Percentiles rank a stretch among this genome's conserved stretches.
These are phyloP conservation scores for Pipa parva DNA, from an alignment of 2,113 vertebrate species.

Conservation along the genomic window DNA sequence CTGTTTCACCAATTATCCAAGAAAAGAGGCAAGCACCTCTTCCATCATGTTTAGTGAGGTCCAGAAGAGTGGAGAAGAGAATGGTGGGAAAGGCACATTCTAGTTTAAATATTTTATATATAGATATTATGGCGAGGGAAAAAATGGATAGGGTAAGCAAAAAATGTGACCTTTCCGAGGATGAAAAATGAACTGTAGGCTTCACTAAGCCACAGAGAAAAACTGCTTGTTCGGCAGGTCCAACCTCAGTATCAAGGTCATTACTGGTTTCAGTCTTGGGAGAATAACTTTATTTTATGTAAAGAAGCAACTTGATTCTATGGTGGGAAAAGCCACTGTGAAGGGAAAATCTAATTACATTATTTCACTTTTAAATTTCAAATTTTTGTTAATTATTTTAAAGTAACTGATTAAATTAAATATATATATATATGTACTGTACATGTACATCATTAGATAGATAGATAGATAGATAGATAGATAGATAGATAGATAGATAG, in stretches of 20 bases:
- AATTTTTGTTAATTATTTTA: too few species aligned
- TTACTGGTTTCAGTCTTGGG: neutral
- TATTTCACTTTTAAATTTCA: too few species aligned
- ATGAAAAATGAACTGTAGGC: slow-evolving; percentile 11
- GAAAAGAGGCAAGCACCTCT: slow-evolving; percentile 13
- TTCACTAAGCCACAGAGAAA: neutral
- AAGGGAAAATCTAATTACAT: too few species aligned
- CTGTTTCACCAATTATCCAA: slow-evolving; percentile 24
- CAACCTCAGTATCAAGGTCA: neutral
- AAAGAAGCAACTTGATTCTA: too few species aligned
- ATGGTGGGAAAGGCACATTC: neutral
- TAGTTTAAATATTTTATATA: neutral
- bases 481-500: too few species aligned
- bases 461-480: too few species aligned
- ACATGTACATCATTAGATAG: too few species aligned
- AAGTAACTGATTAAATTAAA: too few species aligned
- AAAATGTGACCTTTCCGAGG: neutral
- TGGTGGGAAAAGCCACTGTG: too few species aligned
- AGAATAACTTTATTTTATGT: neutral
- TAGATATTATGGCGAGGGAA: slow-evolving; percentile 13
- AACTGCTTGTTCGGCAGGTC: neutral
- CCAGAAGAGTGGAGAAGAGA: too few species aligned
- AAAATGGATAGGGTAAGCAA: slow-evolving; percentile 6
- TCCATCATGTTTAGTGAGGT: too few species aligned
- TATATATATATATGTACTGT: neutral